Percentiles rank a stretch among this genome's conserved stretches.
Conservation (phyloP, 2,113 vertebrate genomes). For the Syngnathoides biaculeatus region DNA sequence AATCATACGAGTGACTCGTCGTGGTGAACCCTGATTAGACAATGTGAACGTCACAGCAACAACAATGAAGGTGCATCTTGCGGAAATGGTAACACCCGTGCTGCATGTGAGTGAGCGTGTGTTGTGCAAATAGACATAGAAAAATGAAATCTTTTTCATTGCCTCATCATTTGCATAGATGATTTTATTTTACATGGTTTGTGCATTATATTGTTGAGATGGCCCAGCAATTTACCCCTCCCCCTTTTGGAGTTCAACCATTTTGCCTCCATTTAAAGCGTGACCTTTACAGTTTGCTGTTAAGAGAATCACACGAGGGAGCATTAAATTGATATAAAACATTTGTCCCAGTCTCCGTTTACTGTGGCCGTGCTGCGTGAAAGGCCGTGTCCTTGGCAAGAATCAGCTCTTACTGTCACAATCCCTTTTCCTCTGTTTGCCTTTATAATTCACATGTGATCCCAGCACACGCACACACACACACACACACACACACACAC, state of each 20-base stretch:
- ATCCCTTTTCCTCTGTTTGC: slow-evolving; percentile 37
- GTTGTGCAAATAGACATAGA: not conserved
- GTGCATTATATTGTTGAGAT: not conserved
- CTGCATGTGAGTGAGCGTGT: not conserved
- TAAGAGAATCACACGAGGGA: slow-evolving; percentile 8
- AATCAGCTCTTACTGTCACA: slow-evolving; percentile 28
- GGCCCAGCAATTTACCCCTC: not conserved
- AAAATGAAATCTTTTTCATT: not conserved
- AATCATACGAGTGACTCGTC: not conserved
- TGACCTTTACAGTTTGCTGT: slow-evolving; percentile 4
- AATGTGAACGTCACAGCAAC: not conserved
- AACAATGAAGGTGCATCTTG: not conserved
- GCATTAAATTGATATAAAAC: slow-evolving; percentile 14
- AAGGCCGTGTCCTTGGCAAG: slow-evolving; percentile 21
- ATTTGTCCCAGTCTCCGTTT: not conserved
- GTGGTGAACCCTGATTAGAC: not conserved
- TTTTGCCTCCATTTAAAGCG: slow-evolving; percentile 3
- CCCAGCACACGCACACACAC: slow-evolving; percentile 16
- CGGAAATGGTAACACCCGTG: not conserved
- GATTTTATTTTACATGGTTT: not conserved
- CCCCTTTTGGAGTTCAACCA: not conserved
- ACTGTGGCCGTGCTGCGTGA: not conserved
- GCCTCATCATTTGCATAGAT: not conserved
- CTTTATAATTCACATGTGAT: slow-evolving; percentile 46
- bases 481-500: not conserved